Conservation (phyloP, 2,888 invertebrate genomes). For the Mythimna loreyi region DNA sequence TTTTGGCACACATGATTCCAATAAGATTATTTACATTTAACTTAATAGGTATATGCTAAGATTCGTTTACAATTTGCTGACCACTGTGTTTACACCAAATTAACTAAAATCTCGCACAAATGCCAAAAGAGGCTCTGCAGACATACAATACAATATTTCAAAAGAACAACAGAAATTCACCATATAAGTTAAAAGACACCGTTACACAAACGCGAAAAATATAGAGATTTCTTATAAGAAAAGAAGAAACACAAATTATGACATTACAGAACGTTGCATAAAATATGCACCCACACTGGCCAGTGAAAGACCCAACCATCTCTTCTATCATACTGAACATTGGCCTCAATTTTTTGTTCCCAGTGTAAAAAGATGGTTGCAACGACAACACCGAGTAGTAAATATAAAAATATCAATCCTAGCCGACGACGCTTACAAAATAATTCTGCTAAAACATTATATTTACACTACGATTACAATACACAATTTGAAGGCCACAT, state of each 20-base stretch:
- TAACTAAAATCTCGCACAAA: conserved; percentile 32
- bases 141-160: conserved; percentile 43
- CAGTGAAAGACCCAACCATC: too few relatives aligned
- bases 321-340: too few relatives aligned
- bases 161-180: conserved; percentile 48
- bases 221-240: conserved; percentile 25
- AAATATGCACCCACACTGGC: not conserved
- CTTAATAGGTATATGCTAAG: conserved; percentile 1
- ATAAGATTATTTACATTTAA: conserved; percentile 51
- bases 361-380: not conserved
- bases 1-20: conserved; percentile 54
- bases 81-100: conserved; percentile 52
- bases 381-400: conserved; percentile 16
- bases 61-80: conserved; percentile 2
- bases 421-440: conserved; percentile 28
- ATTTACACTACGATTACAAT: conserved; percentile 59
- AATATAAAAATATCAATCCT: conserved; percentile 44
- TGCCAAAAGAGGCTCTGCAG: conserved; percentile 30
- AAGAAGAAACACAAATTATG: conserved; percentile 38
- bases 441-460: conserved; percentile 41
- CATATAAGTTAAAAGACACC: conserved; percentile 43
- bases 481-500: conserved; percentile 64
- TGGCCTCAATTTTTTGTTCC: conserved; percentile 11
- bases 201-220: conserved; percentile 26
- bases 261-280: not conserved